Percentiles rank a stretch among this genome's conserved stretches.
phyloP scores from a whole-genome alignment of 2,113 vertebrate species.

The Hiodon alosoides region DNA sequence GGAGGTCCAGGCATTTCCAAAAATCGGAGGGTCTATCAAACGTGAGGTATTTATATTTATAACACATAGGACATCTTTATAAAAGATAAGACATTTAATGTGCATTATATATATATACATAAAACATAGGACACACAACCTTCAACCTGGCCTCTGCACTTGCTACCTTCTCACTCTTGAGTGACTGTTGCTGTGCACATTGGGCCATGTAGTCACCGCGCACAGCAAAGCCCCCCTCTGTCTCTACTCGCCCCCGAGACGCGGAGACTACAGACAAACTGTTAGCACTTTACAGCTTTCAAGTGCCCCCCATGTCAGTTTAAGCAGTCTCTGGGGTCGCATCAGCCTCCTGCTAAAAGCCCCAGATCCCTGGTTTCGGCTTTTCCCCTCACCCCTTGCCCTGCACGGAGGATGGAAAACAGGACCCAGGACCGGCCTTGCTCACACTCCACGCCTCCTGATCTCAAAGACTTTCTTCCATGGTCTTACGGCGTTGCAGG shows the following conservation, averaged over 20 bases:
- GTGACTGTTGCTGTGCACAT: no score
- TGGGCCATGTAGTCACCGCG: no score
- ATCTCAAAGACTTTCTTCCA: not conserved
- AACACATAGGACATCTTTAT: no score
- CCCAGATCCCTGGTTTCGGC: not conserved
- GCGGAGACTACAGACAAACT: not conserved
- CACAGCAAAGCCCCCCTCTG: not conserved
- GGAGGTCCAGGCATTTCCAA: no score
- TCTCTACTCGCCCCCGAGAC: not conserved
- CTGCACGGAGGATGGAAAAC: not conserved
- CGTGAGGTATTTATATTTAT: no score
- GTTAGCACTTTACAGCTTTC: not conserved
- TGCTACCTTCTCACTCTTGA: no score
- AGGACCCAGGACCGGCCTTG: not conserved
- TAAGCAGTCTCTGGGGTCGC: not conserved
- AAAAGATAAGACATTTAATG: no score
- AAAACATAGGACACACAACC: no score
- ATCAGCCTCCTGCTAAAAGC: slow-evolving; percentile 2
- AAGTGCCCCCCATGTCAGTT: not conserved
- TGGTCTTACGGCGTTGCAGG: not conserved
- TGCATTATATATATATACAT: no score
- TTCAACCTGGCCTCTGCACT: no score
- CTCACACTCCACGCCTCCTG: not conserved
- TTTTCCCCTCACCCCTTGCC: not conserved
- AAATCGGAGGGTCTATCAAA: no score